phyloP scores from a whole-genome alignment of 2,113 vertebrate species.

The Acrocephalus arundinaceus region DNA sequence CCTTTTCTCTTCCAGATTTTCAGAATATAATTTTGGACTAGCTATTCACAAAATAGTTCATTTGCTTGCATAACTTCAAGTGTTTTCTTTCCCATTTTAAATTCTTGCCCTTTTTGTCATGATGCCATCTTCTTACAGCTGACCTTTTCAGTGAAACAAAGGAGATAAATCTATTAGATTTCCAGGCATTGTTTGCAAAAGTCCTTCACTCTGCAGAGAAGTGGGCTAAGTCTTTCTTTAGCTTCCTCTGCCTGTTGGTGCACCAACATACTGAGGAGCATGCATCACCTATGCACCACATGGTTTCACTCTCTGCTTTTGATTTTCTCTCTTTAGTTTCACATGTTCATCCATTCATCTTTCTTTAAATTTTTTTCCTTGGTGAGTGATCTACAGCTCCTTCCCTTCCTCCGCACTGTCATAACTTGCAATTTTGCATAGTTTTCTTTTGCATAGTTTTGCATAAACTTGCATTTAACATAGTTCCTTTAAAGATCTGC shows the following conservation, averaged over 20 bases:
- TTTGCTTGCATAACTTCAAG: neutral
- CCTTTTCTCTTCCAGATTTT: neutral
- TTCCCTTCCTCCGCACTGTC: slow-evolving; percentile 20
- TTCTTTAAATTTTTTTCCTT: neutral
- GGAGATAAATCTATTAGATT: neutral
- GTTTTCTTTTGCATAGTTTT: slow-evolving; percentile 53
- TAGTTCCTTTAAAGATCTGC: slow-evolving; percentile 12
- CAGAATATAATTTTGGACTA: neutral
- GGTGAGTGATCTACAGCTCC: neutral
- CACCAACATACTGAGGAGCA: neutral
- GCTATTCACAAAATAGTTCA: neutral
- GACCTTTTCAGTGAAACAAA: neutral
- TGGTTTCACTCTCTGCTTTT: neutral
- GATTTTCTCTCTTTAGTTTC: neutral
- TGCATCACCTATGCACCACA: neutral
- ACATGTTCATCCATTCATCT: slow-evolving; percentile 14
- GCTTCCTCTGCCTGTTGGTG: neutral
- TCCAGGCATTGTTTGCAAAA: neutral
- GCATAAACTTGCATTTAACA: slow-evolving; percentile 47
- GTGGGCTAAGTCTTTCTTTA: neutral
- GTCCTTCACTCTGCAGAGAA: neutral
- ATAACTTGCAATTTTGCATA: slow-evolving; percentile 19
- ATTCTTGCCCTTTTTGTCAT: neutral
- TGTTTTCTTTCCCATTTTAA: neutral
- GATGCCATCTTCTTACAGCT: neutral